phyloP scores from a whole-genome alignment of 2,797 vertebrate genomes.

The Pelochelys cantorii region DNA sequence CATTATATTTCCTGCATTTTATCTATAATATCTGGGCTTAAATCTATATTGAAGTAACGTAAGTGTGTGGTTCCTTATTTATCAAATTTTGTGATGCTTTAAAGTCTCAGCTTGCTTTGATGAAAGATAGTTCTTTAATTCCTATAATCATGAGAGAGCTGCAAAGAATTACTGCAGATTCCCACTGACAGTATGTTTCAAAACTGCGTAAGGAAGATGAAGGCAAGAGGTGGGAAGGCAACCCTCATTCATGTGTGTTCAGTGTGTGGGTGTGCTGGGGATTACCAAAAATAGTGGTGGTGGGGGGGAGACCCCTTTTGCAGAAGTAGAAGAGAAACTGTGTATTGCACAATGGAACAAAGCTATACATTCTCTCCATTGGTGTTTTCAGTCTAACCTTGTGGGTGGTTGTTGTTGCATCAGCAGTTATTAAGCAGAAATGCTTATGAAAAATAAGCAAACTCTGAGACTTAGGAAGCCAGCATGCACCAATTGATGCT shows the following conservation, averaged over 20 bases:
- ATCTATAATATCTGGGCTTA: neutral
- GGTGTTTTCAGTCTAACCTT: neutral
- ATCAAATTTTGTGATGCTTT: neutral
- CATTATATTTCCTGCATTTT: neutral
- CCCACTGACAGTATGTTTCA: neutral
- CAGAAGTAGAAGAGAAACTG: neutral
- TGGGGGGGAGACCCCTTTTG: neutral
- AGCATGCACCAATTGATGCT: neutral
- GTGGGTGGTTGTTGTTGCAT: slow-evolving; percentile 19
- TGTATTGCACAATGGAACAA: slow-evolving; percentile 20
- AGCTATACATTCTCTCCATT: slow-evolving; percentile 36
- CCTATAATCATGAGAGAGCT: neutral
- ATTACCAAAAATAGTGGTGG: neutral
- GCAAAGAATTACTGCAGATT: slow-evolving; percentile 51
- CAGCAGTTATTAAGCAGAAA: slow-evolving; percentile 22
- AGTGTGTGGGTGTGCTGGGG: neutral
- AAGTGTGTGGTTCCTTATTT: neutral
- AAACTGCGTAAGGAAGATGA: neutral
- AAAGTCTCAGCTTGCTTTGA: rapidly evolving
- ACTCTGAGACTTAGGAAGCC: neutral
- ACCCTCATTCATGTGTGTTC: neutral
- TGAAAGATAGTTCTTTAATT: neutral
- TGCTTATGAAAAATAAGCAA: rapidly evolving
- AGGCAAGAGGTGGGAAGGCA: neutral
- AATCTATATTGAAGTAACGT: neutral